Base-by-base conservation (phyloP, 2,797 vertebrate genomes). In the Sarcoramphus papa region DNA sequence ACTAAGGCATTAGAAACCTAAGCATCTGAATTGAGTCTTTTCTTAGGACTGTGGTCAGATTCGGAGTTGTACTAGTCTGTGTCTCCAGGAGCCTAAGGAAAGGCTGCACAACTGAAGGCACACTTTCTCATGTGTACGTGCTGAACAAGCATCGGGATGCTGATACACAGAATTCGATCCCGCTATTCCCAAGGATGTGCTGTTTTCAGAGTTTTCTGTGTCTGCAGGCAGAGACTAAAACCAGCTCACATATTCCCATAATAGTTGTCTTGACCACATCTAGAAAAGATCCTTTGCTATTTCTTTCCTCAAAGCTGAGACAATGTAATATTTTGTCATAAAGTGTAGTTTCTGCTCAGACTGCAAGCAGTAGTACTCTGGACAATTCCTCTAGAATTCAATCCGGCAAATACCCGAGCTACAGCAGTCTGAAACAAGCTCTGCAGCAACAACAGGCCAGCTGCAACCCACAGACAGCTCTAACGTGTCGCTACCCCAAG, bases 71-170 rank as follows among this genome's bases (percentile, higher is more conserved):
- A 45, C 53, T 15, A 33, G 53, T 56, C 23, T 65, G 63, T 54
- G 7, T 20, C 14, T 83, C 69, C 47, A 57, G 48, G 89, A 85
- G 50, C 47, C 50, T 57, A 69, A 56, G 62, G 85, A 85, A 72
- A 80, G 62, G 21, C 27, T 69, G 60, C 23, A 15, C 3, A 19
- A 43, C 14, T 31, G 33, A 67, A 65, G 27, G 10, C 0, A 1
- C 8, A 7, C 50, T 41, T 67, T 75, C 48, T 72, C 0, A 0
- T 37, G 23, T 6, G 22, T 9, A 45, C 2, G 2, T 12, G 7
- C 3, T 37, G 45, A 64, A 78, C 45, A 27, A 63, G 22, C 23
- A 80, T 30, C 0, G 1, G 41, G 18, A 75, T 53, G 30, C 73
- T 37, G 54, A 77, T 10, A 63, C 9, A 19, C 11, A 25, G 33